These are phyloP conservation scores for Aelia acuminata DNA, from an alignment of 2,888 invertebrate species.

Conservation along the genomic window DNA sequence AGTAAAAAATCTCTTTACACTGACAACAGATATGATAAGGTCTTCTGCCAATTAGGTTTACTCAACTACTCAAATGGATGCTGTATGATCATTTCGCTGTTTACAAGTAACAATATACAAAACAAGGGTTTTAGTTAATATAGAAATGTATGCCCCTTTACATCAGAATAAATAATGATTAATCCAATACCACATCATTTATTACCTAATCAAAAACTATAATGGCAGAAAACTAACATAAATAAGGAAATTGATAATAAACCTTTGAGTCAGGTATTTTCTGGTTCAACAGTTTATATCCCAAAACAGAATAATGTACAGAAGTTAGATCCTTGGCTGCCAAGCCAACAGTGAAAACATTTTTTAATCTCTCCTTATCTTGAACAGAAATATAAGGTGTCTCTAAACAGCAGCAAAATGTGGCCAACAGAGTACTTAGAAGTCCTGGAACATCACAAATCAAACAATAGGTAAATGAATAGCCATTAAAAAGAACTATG, in stretches of 20 bases:
- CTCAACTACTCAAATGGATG: too few relatives aligned
- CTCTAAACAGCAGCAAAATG: slow-evolving; percentile 14
- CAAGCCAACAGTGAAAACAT: slow-evolving; percentile 65
- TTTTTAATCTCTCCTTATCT: slow-evolving; percentile 66
- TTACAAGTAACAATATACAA: too few relatives aligned
- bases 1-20: too few relatives aligned
- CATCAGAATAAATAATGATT: too few relatives aligned
- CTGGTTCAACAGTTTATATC: slow-evolving; percentile 78
- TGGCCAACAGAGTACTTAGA: neutral
- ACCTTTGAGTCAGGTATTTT: slow-evolving; percentile 75
- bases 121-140: too few relatives aligned
- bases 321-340: slow-evolving; percentile 74
- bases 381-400: slow-evolving; percentile 66
- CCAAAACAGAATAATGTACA: slow-evolving; percentile 82
- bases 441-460: slow-evolving; percentile 23
- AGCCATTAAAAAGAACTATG: neutral
- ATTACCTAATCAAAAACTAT: too few relatives aligned
- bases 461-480: neutral
- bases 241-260: slow-evolving; percentile 66
- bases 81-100: too few relatives aligned
- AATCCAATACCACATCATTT: too few relatives aligned
- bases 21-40: too few relatives aligned
- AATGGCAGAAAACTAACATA: too few relatives aligned
- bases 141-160: too few relatives aligned
- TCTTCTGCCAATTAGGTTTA: too few relatives aligned